Base-by-base conservation (phyloP, 2,797 vertebrate genomes). In the Ibycter americanus region DNA sequence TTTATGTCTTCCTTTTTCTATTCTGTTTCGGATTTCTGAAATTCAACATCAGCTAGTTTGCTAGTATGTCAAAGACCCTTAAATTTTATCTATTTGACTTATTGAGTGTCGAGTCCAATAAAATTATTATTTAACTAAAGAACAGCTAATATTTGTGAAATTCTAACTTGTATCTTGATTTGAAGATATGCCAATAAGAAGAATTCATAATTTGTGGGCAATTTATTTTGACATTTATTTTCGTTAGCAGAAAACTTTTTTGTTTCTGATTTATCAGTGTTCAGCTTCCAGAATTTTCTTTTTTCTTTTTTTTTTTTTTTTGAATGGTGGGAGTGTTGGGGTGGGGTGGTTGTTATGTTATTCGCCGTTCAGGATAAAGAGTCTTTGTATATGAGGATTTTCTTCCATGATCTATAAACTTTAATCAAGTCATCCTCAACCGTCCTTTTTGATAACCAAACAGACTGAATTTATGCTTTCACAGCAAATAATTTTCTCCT, bases 11-110 rank as follows among this genome's bases (percentile, higher is more conserved):
- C 15, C 6, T 51, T 74, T 51, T 81, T 73, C 6, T 73, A 18
- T 96, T 90, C 22, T 74, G 9, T 46, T 95, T 94, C 83, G 58
- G 15, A 62, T 91, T 93, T 92, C 73, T 86, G 62, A 85, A 80
- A 84, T 87, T 11, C 16, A 77, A 11, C 25, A 27, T 83, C 40
- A 91, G 8, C 25, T 59, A 80, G 4, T 70, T 87, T 70, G 19
- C 36, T 47, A 26, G 31, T n/a, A 62, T n/a, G 9, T 73, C n/a
- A 25, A 91, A 79, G 55, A 61, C 6, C 4, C 54, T 79, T 66
- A 72, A 8, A 79, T 87, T 86, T 54, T 91, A 78, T 67, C 12
- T 3, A 31, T 82, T 84, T 87, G 9, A 61, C 80, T 92, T 32
- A 67, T 83, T 92, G 4, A 27, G 23, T 78, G 29, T 83, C 3